phyloP scores from a whole-genome alignment of 2,888 invertebrate species.

The Limnephilus marmoratus region DNA sequence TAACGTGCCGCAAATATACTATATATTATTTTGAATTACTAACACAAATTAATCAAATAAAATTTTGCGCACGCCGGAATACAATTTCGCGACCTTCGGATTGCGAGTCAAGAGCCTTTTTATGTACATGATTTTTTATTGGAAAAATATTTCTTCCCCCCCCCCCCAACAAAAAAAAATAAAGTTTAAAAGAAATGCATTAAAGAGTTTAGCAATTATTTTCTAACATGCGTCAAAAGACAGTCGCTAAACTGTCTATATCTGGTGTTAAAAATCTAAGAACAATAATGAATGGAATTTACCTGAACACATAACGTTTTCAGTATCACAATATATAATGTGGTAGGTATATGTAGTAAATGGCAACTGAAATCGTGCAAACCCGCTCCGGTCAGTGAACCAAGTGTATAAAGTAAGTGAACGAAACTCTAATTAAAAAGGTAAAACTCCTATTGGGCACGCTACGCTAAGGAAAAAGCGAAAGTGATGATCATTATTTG shows the following conservation, averaged over 20 bases:
- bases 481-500: conserved; percentile 43
- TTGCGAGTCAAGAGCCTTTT: too few species aligned
- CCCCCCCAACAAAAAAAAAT: too few species aligned
- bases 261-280: not conserved
- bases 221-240: not conserved
- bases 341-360: not conserved
- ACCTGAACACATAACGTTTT: not conserved
- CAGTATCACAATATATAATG: not conserved
- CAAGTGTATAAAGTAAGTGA: not conserved
- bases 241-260: not conserved
- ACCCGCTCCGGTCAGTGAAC: conserved; percentile 26
- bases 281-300: not conserved
- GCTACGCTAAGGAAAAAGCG: conserved; percentile 51
- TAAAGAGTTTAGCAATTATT: not conserved
- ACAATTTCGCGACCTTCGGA: too few species aligned
- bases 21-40: too few species aligned
- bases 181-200: not conserved
- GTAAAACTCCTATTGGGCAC: conserved; percentile 42
- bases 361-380: conserved; percentile 27
- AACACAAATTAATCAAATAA: too few species aligned
- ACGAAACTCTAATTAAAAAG: conserved; percentile 40
- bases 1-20: too few species aligned
- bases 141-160: too few species aligned
- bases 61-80: too few species aligned
- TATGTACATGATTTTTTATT: too few species aligned